These are phyloP conservation scores for Lingula anatina DNA, from an alignment of 2,888 invertebrate species.

Conservation along the genomic window DNA sequence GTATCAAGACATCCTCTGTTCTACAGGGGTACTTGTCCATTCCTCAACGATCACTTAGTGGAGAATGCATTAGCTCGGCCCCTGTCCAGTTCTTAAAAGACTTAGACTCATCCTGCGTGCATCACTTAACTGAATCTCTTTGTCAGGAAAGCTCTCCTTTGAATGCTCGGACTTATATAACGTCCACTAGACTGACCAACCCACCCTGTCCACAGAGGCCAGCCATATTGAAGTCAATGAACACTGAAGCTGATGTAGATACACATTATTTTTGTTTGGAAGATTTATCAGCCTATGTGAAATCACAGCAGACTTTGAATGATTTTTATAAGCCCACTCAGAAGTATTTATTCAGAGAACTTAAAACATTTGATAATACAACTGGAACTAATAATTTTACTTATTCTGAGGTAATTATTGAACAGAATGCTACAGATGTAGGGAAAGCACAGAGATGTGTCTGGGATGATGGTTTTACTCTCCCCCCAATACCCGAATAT, in stretches of 20 bases:
- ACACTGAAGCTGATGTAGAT: slow-evolving; percentile 14
- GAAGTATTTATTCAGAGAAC: no score
- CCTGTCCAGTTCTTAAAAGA: slow-evolving; percentile 36
- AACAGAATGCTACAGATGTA: neutral
- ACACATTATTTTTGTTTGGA: slow-evolving; percentile 25
- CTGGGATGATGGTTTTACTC: slow-evolving; percentile 23
- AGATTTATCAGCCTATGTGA: slow-evolving; percentile 15
- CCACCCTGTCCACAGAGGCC: slow-evolving; percentile 19
- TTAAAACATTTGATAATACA: no score
- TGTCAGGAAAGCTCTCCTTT: slow-evolving; percentile 23
- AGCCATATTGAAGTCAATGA: no score
- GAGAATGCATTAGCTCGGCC: slow-evolving; percentile 27
- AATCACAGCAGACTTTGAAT: slow-evolving; percentile 9
- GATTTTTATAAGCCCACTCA: no score
- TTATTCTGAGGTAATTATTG: neutral
- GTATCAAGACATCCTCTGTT: slow-evolving; percentile 14
- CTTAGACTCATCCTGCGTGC: slow-evolving; percentile 21
- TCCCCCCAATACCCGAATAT: slow-evolving; percentile 18
- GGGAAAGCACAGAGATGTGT: slow-evolving; percentile 18
- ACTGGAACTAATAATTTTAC: neutral
- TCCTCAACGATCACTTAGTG: slow-evolving; percentile 27
- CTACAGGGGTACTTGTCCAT: slow-evolving; percentile 24
- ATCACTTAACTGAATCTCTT: slow-evolving; percentile 15
- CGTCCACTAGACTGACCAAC: slow-evolving; percentile 14
- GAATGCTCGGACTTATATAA: slow-evolving; percentile 30